Evolutionary conservation across 2,113 vertebrate species (phyloP).

Genomic region (Cichladusa arquata): DNA sequence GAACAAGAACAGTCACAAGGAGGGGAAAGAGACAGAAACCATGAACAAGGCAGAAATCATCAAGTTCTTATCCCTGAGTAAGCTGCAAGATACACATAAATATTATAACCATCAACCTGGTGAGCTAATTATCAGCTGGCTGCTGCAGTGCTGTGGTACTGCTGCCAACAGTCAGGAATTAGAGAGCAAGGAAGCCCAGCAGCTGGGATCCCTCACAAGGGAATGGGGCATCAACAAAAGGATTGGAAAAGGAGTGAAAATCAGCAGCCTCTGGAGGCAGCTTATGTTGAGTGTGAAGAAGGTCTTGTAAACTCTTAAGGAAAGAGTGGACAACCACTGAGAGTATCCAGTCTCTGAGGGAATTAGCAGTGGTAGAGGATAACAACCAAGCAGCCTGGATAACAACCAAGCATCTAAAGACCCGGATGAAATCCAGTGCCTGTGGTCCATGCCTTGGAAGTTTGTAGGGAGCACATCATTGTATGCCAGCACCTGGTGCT

Average conservation of each 20-base stretch:
- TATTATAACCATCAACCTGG: background rate
- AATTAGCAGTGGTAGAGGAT: background rate
- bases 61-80: background rate
- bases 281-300: background rate
- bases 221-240: background rate
- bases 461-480: background rate
- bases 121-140: background rate
- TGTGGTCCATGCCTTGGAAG: rapidly evolving
- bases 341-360: background rate
- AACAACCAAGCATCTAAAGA: background rate
- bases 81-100: background rate
- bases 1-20: background rate
- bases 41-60: background rate
- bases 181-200: background rate
- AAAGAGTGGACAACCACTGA: background rate
- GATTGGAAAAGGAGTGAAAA: background rate
- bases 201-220: background rate
- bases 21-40: background rate
- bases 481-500: background rate
- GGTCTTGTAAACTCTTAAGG: background rate
- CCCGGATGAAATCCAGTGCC: background rate
- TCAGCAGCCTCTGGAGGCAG: background rate
- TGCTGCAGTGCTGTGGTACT: background rate
- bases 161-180: background rate
- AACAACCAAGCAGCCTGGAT: no score